phyloP scores from a whole-genome alignment of 2,113 vertebrate genomes.

The Globicephala melas region DNA sequence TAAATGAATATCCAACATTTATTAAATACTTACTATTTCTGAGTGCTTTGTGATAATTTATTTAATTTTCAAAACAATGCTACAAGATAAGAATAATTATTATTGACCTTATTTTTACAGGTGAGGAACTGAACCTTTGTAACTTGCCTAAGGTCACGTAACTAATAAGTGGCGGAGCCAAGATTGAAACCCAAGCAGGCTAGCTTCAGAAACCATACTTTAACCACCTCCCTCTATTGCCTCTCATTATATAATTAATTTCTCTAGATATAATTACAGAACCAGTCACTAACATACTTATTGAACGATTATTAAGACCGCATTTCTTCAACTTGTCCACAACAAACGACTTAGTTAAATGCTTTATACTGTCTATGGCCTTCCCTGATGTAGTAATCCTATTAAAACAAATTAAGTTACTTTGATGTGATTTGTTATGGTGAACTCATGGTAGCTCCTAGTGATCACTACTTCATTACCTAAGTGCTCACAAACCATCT shows the following conservation, averaged over 20 bases:
- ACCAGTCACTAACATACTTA: conserved; percentile 40
- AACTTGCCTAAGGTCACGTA: conserved; percentile 3
- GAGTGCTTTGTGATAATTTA: conserved; percentile 4
- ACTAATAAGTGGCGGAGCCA: not conserved
- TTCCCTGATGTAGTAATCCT: conserved; percentile 62
- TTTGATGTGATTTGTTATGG: conserved; percentile 65
- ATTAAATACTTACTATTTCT: not conserved
- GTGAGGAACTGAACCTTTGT: conserved; percentile 11
- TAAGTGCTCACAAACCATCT: conserved; percentile 67
- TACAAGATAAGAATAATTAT: not conserved
- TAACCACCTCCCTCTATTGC: conserved; percentile 34
- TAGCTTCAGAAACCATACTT: not conserved
- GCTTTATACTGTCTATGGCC: conserved; percentile 30
- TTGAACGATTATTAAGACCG: conserved; percentile 54
- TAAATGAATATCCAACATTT: not conserved
- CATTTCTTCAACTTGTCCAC: conserved; percentile 57
- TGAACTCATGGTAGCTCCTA: conserved; percentile 46
- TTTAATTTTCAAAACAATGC: conserved; percentile 37
- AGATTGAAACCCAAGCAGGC: not conserved
- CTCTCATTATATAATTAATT: conserved; percentile 52
- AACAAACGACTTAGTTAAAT: conserved; percentile 58
- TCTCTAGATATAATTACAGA: conserved; percentile 36
- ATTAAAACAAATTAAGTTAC: conserved; percentile 68
- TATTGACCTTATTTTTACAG: conserved; percentile 39
- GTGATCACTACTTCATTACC: conserved; percentile 62